Evolutionary conservation across 35 echinoderm and acorn worm genomes (phyloP).

Genomic region (Heliocidaris erythrogramma): DNA sequence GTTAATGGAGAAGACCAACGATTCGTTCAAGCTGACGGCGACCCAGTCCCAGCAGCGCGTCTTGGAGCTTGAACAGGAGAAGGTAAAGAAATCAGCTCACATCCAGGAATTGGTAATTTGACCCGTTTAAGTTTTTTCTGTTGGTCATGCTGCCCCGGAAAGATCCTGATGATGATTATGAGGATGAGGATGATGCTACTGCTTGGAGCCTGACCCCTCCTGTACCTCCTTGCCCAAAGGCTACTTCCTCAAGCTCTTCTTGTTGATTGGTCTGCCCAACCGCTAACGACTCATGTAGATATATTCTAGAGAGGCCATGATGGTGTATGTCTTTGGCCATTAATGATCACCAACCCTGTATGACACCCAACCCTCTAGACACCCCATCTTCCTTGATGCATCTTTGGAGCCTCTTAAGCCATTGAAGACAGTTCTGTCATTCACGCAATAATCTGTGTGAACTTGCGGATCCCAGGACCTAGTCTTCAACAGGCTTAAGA

Average conservation of each 20-base stretch:
- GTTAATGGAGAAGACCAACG: constrained; percentile 92
- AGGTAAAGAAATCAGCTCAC: constrained; percentile 69
- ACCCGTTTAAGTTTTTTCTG: constrained; percentile 7
- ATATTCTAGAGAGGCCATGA: background rate
- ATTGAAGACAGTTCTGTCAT: background rate
- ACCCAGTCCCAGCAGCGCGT: constrained; percentile 88
- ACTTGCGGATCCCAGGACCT: too few species aligned
- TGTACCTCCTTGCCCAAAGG: background rate
- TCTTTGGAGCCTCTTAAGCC: background rate
- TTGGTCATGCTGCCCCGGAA: constrained; percentile 29
- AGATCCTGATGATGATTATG: background rate
- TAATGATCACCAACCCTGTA: background rate
- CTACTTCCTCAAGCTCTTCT: background rate
- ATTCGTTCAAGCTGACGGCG: constrained; percentile 89
- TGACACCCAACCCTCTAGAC: background rate
- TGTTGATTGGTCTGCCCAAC: background rate
- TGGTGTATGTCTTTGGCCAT: background rate
- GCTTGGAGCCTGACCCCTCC: background rate
- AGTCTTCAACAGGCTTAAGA: too few species aligned
- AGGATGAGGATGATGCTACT: background rate
- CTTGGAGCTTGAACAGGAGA: constrained; percentile 96
- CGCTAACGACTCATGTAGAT: background rate
- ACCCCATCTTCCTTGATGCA: background rate
- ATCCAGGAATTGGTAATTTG: constrained; percentile 48
- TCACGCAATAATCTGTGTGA: too few species aligned